Evolutionary conservation across 2,797 vertebrate species (phyloP), one percentile per base, ranked within the genome.

Genomic region (Benthosema pterotum): DNA sequence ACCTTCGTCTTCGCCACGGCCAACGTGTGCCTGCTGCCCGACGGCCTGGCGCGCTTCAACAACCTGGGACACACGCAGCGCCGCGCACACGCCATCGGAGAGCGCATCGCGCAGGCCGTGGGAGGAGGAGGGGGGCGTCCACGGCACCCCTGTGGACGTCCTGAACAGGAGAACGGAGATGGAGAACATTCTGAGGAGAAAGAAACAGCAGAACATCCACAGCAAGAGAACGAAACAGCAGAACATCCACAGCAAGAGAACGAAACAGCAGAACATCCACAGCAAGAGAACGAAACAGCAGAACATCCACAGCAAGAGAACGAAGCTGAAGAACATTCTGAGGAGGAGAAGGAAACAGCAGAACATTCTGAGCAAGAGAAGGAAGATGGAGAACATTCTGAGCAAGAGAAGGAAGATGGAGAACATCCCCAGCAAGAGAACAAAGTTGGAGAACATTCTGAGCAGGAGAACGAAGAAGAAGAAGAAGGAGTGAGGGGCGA

Each of bases 21-120:
- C 17, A 94, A 94, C 65, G 42, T 95, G 11, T 96, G 95, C 82
- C 91, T 97, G 17, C 75, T 97, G 50, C 94, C 95, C 0, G 91
- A 95, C 4, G 81, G 94, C 22, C 68, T 96, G 52, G 95, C 95
- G 6, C 93, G 93, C 32, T 95, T 95, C 78, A 96, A 93, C 87
- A 95, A 96, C 88, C 76, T 96, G 47, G 69, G 65, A 0, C 79
- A 89, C 66, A 94, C 93, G 0, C 92, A 92, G 66, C 61, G 2
- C 0, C 87, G 93, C 0, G 93, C 94, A 0, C 0, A 45, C 0
- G 43, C 32, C 22, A 74, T 93, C 2, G 93, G 89, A 6, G 61
- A 75, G 0, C 43, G 4, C 12, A 90, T 95, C 6, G 79, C 75
- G 2, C 77, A 81, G 16, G 88, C 89, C 0, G 87, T 93, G 5